phyloP scores from a whole-genome alignment of 2,113 vertebrate genomes.

The Tricholaema leucomelas region DNA sequence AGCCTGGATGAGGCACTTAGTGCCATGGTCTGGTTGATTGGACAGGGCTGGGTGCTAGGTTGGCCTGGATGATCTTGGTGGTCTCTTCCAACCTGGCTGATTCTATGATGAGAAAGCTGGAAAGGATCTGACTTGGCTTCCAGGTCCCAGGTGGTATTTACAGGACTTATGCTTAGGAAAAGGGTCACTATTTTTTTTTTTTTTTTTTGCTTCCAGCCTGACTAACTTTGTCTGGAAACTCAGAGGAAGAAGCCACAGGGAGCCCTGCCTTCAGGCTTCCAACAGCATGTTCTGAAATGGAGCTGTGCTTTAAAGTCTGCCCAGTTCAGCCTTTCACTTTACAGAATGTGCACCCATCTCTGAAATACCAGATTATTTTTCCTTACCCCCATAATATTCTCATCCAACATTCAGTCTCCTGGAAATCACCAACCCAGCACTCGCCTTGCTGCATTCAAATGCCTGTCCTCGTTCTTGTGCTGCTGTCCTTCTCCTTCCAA shows the following conservation, averaged over 20 bases:
- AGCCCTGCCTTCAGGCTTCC: background rate
- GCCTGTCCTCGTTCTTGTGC: background rate
- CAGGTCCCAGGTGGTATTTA: background rate
- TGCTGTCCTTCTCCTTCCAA: conserved; percentile 19
- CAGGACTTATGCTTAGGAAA: background rate
- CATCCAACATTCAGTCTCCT: background rate
- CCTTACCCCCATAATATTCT: conserved; percentile 19
- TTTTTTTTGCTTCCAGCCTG: background rate
- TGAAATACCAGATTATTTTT: conserved; percentile 39
- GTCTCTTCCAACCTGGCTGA: too few relatives aligned
- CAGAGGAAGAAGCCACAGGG: conserved; percentile 1
- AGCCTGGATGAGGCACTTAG: too few relatives aligned
- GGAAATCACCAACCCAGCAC: background rate
- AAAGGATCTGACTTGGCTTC: background rate
- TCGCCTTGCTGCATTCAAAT: background rate
- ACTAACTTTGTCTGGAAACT: conserved; percentile 13
- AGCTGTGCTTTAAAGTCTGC: background rate
- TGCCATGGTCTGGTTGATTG: too few relatives aligned
- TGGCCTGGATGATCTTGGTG: too few relatives aligned
- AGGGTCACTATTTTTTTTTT: background rate
- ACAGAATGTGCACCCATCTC: background rate
- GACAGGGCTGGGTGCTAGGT: too few relatives aligned
- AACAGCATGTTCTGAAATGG: conserved; percentile 11
- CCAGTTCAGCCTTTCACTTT: background rate
- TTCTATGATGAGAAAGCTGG: conserved; percentile 15